Evolutionary conservation across 64 coral and sea anemone species (phyloP).

Genomic region (Astreopora myriophthalma): DNA sequence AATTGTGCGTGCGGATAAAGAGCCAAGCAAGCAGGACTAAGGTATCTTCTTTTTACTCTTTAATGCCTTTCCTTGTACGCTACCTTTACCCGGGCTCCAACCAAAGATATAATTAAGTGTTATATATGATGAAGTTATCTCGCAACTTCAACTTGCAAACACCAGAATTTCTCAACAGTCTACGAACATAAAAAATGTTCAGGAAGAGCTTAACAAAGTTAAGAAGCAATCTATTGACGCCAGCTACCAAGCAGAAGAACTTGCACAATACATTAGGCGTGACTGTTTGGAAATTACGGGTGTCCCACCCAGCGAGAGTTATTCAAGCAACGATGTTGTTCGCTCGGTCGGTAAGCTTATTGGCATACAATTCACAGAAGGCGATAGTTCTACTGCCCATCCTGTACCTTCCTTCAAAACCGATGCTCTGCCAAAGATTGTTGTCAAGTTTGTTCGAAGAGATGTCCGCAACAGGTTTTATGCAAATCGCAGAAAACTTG

Average conservation of each 20-base stretch:
- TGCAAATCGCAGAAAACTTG: constrained; percentile 15
- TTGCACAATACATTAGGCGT: constrained; percentile 6
- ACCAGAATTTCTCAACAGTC: no score
- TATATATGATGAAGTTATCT: no score
- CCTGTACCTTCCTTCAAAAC: constrained; percentile 19
- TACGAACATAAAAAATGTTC: no score
- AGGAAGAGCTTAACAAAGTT: neutral
- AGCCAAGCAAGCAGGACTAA: no score
- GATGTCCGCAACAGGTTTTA: constrained; percentile 48
- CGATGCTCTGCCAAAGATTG: constrained; percentile 38
- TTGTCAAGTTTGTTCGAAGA: constrained; percentile 36
- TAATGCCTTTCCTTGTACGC: no score
- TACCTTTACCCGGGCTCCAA: no score
- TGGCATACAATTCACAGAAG: neutral
- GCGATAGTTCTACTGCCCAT: constrained; percentile 49
- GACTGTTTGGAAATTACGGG: constrained; percentile 30
- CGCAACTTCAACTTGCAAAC: no score
- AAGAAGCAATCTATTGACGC: neutral
- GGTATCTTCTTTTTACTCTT: no score
- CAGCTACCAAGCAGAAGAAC: constrained; percentile 2
- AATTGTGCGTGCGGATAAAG: no score
- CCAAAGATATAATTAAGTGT: no score
- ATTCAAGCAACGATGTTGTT: neutral
- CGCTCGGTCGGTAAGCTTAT: neutral
- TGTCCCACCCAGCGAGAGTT: neutral